Evolutionary conservation across 2,888 invertebrate genomes (phyloP).

Genomic region (Platycheirus rosarum): DNA sequence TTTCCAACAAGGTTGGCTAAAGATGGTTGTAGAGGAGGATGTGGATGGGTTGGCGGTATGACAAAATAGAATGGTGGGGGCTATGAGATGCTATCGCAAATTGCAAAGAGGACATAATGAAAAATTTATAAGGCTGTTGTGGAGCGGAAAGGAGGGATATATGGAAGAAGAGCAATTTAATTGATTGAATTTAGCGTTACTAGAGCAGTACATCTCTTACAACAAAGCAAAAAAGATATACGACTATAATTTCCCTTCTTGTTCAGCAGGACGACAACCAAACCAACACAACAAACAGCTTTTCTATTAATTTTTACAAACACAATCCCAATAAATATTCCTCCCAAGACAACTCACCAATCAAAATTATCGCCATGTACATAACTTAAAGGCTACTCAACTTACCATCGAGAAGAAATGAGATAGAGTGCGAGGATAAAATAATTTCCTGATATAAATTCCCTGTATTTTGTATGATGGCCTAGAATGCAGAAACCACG

Average conservation of each 20-base stretch:
- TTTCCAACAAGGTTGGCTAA: neutral
- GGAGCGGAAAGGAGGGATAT: constrained; percentile 7
- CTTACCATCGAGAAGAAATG: neutral
- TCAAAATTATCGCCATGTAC: constrained; percentile 60
- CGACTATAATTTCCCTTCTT: constrained; percentile 5
- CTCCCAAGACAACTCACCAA: constrained; percentile 50
- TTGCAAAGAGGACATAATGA: constrained; percentile 45
- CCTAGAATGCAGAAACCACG: neutral
- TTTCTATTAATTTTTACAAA: constrained; percentile 17
- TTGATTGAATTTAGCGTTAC: constrained; percentile 64
- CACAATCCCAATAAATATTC: constrained; percentile 40
- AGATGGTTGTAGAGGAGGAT: neutral
- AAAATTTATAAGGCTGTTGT: constrained; percentile 19
- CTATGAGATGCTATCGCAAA: constrained; percentile 31
- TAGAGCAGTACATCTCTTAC: constrained; percentile 33
- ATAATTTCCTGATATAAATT: constrained; percentile 37
- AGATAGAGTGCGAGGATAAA: neutral
- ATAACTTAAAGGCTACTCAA: constrained; percentile 29
- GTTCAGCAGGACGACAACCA: constrained; percentile 2
- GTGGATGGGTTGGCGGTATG: too few species aligned
- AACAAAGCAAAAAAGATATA: constrained; percentile 16
- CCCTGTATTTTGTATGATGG: constrained; percentile 39
- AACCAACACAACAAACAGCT: constrained; percentile 20
- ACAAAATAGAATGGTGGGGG: neutral
- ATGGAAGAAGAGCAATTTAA: constrained; percentile 56